Base-by-base conservation (phyloP, 2,113 vertebrate genomes). In the Gymnobelideus leadbeateri region DNA sequence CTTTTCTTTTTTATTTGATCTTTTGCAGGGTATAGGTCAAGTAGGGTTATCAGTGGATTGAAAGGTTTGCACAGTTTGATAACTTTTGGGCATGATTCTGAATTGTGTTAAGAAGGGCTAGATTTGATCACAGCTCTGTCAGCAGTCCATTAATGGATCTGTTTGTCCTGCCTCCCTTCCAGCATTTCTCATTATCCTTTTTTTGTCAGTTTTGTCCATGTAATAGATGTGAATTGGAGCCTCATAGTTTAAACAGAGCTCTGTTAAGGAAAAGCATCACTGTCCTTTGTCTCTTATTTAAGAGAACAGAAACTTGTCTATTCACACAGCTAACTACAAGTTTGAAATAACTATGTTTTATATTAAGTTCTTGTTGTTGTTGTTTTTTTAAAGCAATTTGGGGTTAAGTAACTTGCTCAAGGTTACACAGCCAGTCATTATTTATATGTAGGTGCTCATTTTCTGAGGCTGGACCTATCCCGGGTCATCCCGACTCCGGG, bases 231-330 rank as follows among this genome's bases (percentile, higher is more conserved):
- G 16, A 84, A 84, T 21, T 43, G 19, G 68, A 84, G 37, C 1
- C 0, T 84, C 7, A 84, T 68, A 21, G 5, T 84, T 84, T 84
- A 43, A 84, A 84, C 68, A 43, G n/a, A 43, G n/a, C 37, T 43
- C 49, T 94, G 24, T 21, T 52, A 92, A 95, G 90, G 89, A 97
- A 50, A 97, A 96, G 89, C 51, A 47, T 25, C 49, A 26, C 92
- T 91, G 91, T 7, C n/a, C 92, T 97, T 95, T 91, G 49, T 92
- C 94, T 89, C 91, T 96, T 52, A 96, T 94, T 94, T 91, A 91
- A 95, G n/a, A 95, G 37, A 57, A 19, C 93, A n/a, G 3, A 91
- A 95, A 93, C 68, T 90, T 96, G 25, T 23, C 37, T 84, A 21
- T 43, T 84, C 68, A 68, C 61, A 68, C 16, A 84, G 47, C 24